These are phyloP conservation scores for Tupaia tana DNA, from an alignment of 2,113 vertebrate species.

Conservation along the genomic window DNA sequence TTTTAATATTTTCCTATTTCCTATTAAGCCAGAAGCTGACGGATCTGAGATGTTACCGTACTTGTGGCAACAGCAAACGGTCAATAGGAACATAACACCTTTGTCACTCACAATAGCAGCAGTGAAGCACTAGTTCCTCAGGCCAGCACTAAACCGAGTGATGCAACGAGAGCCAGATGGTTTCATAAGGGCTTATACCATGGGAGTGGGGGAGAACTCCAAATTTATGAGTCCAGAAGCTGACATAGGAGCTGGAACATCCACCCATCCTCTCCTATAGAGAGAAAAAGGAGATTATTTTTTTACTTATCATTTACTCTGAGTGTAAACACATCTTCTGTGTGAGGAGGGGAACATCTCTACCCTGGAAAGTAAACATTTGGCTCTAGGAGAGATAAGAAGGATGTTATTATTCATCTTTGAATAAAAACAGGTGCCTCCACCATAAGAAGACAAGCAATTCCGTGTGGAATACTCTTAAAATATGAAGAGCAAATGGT, in stretches of 20 bases:
- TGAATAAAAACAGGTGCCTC: background rate
- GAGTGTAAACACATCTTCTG: background rate
- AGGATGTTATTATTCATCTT: background rate
- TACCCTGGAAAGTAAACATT: background rate
- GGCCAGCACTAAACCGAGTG: background rate
- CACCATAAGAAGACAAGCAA: background rate
- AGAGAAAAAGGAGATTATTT: background rate
- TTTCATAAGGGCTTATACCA: background rate
- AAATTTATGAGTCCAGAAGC: background rate
- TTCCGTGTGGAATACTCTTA: background rate
- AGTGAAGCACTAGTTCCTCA: background rate
- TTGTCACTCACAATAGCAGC: background rate
- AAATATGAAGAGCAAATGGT: background rate
- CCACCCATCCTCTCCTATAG: background rate
- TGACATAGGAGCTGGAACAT: background rate
- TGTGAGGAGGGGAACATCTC: background rate
- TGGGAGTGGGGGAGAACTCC: background rate
- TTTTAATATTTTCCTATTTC: slow-evolving; percentile 23
- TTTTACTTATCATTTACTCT: background rate
- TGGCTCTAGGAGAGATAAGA: background rate
- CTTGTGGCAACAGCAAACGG: background rate
- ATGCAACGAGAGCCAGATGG: background rate
- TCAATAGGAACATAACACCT: background rate
- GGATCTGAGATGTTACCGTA: background rate
- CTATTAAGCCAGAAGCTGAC: background rate